phyloP scores from a whole-genome alignment of 1,140 invertebrate genomes.

The Neotoxoptera formosana region DNA sequence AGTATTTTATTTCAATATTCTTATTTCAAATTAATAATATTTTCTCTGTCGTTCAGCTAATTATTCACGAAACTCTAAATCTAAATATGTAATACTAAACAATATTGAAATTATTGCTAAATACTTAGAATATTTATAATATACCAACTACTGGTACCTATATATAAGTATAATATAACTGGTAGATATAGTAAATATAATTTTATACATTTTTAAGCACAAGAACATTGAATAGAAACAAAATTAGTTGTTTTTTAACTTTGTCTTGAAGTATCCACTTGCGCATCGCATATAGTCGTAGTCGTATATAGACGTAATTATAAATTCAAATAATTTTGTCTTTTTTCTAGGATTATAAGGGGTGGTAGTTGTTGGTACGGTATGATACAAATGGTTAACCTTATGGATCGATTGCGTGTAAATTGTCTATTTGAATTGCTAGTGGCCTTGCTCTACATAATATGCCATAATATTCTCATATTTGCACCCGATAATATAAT shows the following conservation, averaged over 20 bases:
- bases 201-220: not conserved
- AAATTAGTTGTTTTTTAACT: too few relatives aligned
- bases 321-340: constrained; percentile 2
- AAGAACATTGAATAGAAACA: not conserved
- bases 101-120: not conserved
- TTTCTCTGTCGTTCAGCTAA: not conserved
- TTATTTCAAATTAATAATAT: not conserved
- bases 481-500: constrained; percentile 7
- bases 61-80: not conserved
- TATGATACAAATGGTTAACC: not conserved
- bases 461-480: not conserved
- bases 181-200: not conserved
- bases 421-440: constrained; percentile 33
- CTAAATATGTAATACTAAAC: not conserved
- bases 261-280: not conserved
- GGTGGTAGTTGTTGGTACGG: constrained; percentile 3
- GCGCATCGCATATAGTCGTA: not conserved
- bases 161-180: not conserved
- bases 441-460: constrained; percentile 22
- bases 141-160: not conserved
- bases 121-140: not conserved
- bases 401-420: constrained; percentile 39
- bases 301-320: not conserved
- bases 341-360: not conserved
- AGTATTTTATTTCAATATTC: not conserved